Percentiles rank a stretch among this genome's conserved stretches.
phyloP scores from a whole-genome alignment of 2,113 vertebrate species.

The Phalacrocorax carbo region DNA sequence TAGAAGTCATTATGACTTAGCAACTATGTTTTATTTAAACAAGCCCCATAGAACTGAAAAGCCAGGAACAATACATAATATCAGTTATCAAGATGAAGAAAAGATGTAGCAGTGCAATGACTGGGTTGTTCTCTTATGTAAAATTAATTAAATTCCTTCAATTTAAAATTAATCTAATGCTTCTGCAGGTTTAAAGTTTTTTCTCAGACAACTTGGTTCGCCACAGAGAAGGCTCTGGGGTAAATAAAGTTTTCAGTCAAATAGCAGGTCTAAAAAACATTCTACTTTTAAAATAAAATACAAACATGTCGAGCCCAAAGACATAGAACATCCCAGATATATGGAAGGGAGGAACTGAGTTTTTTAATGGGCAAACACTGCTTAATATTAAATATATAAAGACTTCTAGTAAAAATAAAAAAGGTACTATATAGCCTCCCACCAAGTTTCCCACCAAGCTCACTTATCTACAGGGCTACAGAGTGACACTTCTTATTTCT shows the following conservation, averaged over 20 bases:
- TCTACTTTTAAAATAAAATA: neutral
- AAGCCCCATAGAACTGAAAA: neutral
- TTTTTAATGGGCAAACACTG: neutral
- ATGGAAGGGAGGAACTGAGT: neutral
- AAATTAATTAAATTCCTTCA: neutral
- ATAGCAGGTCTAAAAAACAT: neutral
- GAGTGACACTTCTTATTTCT: neutral
- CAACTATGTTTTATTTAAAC: neutral
- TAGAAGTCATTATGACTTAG: neutral
- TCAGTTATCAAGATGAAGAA: neutral
- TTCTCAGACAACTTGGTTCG: neutral
- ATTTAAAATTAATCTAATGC: neutral
- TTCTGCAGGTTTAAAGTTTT: neutral
- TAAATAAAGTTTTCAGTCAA: neutral
- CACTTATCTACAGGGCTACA: neutral
- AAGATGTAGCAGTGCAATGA: neutral
- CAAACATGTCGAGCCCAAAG: neutral
- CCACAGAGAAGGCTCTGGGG: neutral
- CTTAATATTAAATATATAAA: neutral
- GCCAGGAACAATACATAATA: neutral
- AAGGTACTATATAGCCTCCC: neutral
- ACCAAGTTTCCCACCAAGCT: neutral
- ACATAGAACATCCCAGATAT: fast-evolving
- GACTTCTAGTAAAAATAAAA: too few relatives aligned
- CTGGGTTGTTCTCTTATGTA: neutral